These are phyloP conservation scores for Hylyphantes graminicola DNA, from an alignment of 1,140 invertebrate genomes.

Conservation along the genomic window DNA sequence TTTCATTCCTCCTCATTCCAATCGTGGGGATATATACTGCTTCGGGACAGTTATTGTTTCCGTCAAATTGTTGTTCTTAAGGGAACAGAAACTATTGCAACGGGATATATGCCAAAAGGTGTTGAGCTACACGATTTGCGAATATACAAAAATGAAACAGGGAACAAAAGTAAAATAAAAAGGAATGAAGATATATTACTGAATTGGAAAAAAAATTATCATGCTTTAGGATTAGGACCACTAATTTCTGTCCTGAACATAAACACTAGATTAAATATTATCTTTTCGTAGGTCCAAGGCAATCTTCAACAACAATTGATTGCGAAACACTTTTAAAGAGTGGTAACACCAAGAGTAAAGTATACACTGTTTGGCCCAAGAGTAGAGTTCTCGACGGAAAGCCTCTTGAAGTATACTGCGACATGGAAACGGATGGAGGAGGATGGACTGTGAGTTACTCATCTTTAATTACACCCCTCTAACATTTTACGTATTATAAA, in stretches of 20 bases:
- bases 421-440: constrained; percentile 71
- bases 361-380: constrained; percentile 78
- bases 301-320: background rate
- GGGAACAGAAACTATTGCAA: too few relatives aligned
- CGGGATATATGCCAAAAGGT: background rate
- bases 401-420: constrained; percentile 82
- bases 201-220: background rate
- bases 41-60: too few relatives aligned
- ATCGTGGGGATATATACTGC: too few relatives aligned
- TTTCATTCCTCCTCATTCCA: too few relatives aligned
- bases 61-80: too few relatives aligned
- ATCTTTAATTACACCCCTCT: too few relatives aligned
- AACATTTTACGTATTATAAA: too few relatives aligned
- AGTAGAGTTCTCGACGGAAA: constrained; percentile 69
- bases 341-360: constrained; percentile 67
- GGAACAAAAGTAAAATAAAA: background rate
- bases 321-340: background rate
- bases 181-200: background rate
- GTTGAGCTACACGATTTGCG: too few relatives aligned
- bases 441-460: constrained; percentile 81
- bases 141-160: background rate
- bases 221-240: background rate
- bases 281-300: background rate
- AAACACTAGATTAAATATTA: background rate
- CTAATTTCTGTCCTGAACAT: background rate